Base-by-base conservation (phyloP, 2,888 invertebrate genomes). In the Plagiodera versicolora region DNA sequence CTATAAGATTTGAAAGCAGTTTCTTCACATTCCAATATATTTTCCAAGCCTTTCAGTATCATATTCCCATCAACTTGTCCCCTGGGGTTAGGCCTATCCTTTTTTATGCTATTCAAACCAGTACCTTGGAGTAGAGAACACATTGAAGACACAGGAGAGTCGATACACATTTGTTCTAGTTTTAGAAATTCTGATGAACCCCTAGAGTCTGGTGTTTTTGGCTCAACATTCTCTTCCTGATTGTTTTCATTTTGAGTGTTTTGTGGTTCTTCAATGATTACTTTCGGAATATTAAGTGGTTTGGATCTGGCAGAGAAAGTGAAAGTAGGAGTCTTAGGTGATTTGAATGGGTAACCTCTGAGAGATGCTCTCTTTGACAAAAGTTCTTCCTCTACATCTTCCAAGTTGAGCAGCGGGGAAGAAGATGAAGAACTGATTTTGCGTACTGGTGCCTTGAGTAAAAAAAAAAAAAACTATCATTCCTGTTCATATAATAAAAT, bases 331-430 rank as follows among this genome's bases (percentile, higher is more conserved):
- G 50, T 58, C n/a, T 24, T 49, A 17, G 61, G 61, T 9, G 57
- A 58, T 35, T 50, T 61, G 35, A 61, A 61, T 1, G 61, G 54
- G 19, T 58, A 61, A 8, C 61, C 61, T 19, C 51, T 16, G 10
- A 61, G 54, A 45, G 44, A 48, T 9, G 30, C 46, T 39, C 51
- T 61, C 14, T 58, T 61, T 6, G 49, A 58, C 28, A 61, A 50
- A 3, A 61, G 14, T 39, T 61, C 61, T 16, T 61, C 58, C 46
- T 61, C 61, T 6, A 61, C 44, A 30, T 61, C 61, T 39, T 61
- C 61, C 61, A 61, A 50, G 24, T 61, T 54, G 32, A 61, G 19
- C 28, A 61, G 47, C 11, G 61, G 61, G 6, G 61, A 61, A 45
- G 57, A 49, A 20, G 32, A 56, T 39, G 18, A 24, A 24, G 30